Conservation (phyloP, 2,888 invertebrate genomes). For the Cephus spinipes region DNA sequence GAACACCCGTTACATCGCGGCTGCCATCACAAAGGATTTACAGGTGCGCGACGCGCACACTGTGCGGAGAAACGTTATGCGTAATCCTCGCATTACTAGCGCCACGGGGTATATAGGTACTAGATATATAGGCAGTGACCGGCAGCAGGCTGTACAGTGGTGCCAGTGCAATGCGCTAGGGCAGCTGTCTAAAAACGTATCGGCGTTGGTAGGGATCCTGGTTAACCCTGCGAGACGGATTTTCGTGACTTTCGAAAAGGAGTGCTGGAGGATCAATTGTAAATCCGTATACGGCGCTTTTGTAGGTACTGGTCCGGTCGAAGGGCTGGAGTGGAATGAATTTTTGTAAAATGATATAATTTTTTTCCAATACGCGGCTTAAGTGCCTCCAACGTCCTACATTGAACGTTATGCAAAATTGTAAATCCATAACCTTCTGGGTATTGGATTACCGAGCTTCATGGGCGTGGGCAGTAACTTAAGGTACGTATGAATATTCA, state of each 20-base stretch:
- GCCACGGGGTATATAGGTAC: background rate
- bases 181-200: background rate
- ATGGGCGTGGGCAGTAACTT: conserved; percentile 8
- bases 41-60: background rate
- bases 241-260: background rate
- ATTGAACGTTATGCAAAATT: background rate
- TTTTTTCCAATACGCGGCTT: background rate
- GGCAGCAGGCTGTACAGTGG: background rate
- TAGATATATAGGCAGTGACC: background rate
- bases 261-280: background rate
- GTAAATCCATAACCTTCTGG: conserved; percentile 5
- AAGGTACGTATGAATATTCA: conserved; percentile 13
- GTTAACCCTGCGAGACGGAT: background rate
- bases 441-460: conserved; percentile 8
- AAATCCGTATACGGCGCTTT: background rate
- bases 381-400: background rate
- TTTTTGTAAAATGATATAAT: background rate
- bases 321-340: background rate
- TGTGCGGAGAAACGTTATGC: background rate
- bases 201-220: background rate
- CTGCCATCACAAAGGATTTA: background rate
- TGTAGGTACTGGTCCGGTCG: too few relatives aligned
- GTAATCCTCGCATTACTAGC: background rate
- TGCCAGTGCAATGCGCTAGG: background rate
- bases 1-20: background rate